Evolutionary conservation across 2,113 vertebrate species (phyloP), one percentile per base, ranked within the genome.

Genomic region (Nothocercus nigrocapillus): DNA sequence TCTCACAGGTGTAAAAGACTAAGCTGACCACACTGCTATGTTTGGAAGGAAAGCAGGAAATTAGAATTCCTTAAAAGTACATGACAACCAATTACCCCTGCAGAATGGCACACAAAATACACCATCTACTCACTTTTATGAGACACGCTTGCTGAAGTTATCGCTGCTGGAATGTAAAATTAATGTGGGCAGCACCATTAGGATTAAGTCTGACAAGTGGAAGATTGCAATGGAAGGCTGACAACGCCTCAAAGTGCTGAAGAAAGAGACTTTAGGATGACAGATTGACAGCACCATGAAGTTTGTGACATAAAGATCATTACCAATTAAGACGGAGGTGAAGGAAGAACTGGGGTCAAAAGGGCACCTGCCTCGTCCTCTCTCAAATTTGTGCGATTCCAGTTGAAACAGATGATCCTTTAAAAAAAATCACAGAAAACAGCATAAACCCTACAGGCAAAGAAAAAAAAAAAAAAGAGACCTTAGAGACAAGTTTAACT

Each of bases 271-370:
- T 85, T 49, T 49, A 47, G 38, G 85, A 88, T 70, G 80, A 90
- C 42, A 89, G n/a, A 67, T 11, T 89, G 93, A 95, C 38, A 85
- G 89, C 61, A 88, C 80, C 1, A 3, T 69, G 87, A 94, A 69
- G 79, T 40, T 63, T 83, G 73, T 44, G 51, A 95, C 72, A 88
- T 67, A 86, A 92, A 89, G 84, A 95, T 91, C 96, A 97, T 98
- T 99, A 99, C 99, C 98, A 95, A 98, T 98, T 85, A 99, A 95
- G 16, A 98, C 98, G 44, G 99, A 99, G 51, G 98, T 98, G 93
- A 98, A 99, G 89, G 99, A 98, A 91, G 99, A 99, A 93, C 96
- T 98, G 92, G 98, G 98, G 95, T 99, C 99, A 78, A 98, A 99
- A 4, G 99, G 99, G 94, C 99, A 99, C 89, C 98, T 98, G 83